phyloP scores from a whole-genome alignment of 2,797 vertebrate species.

The Neomorphus geoffroyi region DNA sequence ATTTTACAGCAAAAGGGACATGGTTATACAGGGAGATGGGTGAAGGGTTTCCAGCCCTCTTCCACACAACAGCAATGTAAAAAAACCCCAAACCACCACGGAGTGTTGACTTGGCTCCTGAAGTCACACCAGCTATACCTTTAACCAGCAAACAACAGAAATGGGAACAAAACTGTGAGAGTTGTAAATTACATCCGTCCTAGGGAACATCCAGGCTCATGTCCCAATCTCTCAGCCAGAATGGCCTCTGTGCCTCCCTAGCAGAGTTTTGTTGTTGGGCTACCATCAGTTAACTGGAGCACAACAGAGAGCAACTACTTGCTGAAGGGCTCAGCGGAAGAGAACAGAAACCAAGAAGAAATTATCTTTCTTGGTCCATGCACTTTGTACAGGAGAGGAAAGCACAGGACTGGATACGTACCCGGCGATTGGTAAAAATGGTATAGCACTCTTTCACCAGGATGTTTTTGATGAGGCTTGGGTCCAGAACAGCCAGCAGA shows the following conservation, averaged over 20 bases:
- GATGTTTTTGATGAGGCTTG: constrained; percentile 76
- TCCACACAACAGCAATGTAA: neutral
- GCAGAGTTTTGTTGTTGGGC: neutral
- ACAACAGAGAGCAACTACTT: neutral
- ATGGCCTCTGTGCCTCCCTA: neutral
- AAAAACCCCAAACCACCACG: rapidly evolving
- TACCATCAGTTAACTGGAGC: neutral
- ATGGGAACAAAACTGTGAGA: neutral
- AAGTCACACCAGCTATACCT: neutral
- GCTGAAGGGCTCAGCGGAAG: neutral
- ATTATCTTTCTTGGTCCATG: neutral
- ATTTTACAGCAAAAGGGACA: neutral
- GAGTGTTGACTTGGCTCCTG: rapidly evolving
- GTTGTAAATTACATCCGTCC: neutral
- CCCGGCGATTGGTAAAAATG: constrained; percentile 80
- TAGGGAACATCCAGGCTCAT: neutral
- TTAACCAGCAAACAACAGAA: neutral
- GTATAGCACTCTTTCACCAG: constrained; percentile 84
- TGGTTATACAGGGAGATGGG: neutral
- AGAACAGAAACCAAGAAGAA: neutral
- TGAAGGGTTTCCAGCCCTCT: neutral
- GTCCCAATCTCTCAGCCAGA: neutral
- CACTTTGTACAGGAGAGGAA: neutral
- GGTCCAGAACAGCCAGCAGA: constrained; percentile 76
- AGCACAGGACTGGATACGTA: neutral